Evolutionary conservation across 2,113 vertebrate genomes (phyloP).

Genomic region (Oriolus oriolus): DNA sequence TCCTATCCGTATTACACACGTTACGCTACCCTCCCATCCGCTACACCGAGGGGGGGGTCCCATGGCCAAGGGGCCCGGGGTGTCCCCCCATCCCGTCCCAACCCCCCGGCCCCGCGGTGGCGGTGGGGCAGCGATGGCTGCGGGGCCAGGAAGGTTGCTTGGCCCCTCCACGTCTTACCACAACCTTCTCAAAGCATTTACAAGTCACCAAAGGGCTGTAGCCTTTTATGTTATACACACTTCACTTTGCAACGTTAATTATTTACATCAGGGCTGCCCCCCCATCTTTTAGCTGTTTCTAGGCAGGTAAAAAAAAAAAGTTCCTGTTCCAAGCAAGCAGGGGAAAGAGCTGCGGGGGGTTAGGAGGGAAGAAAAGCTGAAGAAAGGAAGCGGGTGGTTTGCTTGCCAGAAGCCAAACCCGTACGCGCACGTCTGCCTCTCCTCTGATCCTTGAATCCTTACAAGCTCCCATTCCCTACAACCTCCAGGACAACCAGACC

Average conservation of each 20-base stretch:
- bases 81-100: not conserved
- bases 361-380: conserved; percentile 40
- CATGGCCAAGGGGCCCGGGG: not conserved
- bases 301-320: conserved; percentile 32
- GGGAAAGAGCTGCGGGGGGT: conserved; percentile 13
- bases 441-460: conserved; percentile 24
- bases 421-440: not conserved
- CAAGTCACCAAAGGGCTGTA: conserved; percentile 73
- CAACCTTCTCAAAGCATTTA: conserved; percentile 73
- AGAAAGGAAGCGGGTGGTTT: conserved; percentile 52
- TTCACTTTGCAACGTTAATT: conserved; percentile 70
- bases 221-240: conserved; percentile 72
- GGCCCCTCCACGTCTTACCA: conserved; percentile 70
- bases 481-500: conserved; percentile 3
- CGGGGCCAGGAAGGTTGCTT: conserved; percentile 58
- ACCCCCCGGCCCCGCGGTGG: not conserved
- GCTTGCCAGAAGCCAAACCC: conserved; percentile 40
- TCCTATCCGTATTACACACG: conserved; percentile 66
- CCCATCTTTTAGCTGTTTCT: conserved; percentile 39
- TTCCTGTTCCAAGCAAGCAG: conserved; percentile 38
- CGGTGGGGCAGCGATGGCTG: conserved; percentile 57
- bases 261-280: conserved; percentile 72
- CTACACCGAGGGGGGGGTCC: conserved; percentile 41
- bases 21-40: conserved; percentile 64
- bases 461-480: conserved; percentile 28